Evolutionary conservation across 2,888 invertebrate species (phyloP).

Genomic region (Cheilosia vernalis): DNA sequence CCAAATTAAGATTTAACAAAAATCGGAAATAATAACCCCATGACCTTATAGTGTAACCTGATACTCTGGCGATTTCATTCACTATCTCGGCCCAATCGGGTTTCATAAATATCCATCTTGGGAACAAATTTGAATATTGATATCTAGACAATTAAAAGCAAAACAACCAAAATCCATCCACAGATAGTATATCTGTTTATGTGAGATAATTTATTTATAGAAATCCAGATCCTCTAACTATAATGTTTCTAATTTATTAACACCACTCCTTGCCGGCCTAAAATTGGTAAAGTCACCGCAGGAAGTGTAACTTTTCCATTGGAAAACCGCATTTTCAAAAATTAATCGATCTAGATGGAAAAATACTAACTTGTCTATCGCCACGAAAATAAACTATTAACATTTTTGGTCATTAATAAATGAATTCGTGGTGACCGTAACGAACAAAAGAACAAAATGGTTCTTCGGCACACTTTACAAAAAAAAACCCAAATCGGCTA

Average conservation of each 20-base stretch:
- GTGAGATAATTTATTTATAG: not conserved
- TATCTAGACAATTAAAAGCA: not conserved
- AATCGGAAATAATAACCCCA: not conserved
- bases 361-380: not conserved
- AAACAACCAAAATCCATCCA: not conserved
- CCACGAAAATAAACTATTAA: not conserved
- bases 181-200: not conserved
- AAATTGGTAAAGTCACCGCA: not conserved
- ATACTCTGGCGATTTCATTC: not conserved
- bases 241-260: not conserved
- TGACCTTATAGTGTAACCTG: not conserved
- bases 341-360: slow-evolving; percentile 26
- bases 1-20: not conserved
- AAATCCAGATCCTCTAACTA: not conserved
- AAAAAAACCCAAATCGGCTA: slow-evolving; percentile 54
- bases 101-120: not conserved
- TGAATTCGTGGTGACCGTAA: slow-evolving; percentile 4
- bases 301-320: not conserved
- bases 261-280: not conserved
- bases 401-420: slow-evolving; percentile 38
- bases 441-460: not conserved
- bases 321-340: not conserved
- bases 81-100: not conserved
- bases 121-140: not conserved
- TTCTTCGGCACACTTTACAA: slow-evolving; percentile 60